A percentile compares a stretch with the other conserved stretches of the same genome.
Evolutionary conservation across 92 coral and sea anemone genomes (phyloP).

Genomic region (Parazoanthus darwini): DNA sequence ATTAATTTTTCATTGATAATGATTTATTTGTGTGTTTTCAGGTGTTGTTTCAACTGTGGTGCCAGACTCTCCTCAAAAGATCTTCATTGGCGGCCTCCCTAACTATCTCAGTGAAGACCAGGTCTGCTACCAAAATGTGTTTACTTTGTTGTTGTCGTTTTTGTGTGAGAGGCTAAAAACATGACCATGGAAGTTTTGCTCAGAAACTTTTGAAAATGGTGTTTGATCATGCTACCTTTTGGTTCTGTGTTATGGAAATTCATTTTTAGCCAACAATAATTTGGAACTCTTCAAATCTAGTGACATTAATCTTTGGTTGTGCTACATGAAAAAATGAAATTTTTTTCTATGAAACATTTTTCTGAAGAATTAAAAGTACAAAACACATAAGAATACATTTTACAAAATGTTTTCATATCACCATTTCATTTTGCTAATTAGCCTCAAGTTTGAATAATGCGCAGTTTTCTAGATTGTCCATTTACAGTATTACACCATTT

Average conservation of each 20-base stretch:
- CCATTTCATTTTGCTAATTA: no score
- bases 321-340: not conserved
- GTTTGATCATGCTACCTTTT: not conserved
- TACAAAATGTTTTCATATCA: not conserved
- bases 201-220: not conserved
- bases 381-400: not conserved
- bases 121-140: conserved; percentile 48
- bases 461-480: not conserved
- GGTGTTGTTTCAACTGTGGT: conserved; percentile 99
- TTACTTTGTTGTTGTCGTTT: not conserved
- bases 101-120: conserved; percentile 98
- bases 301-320: no score
- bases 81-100: conserved; percentile 97
- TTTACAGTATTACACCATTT: not conserved
- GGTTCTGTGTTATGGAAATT: not conserved
- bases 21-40: conserved; percentile 3
- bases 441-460: not conserved
- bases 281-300: no score
- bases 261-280: no score
- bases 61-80: conserved; percentile 98
- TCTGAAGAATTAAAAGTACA: not conserved
- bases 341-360: not conserved
- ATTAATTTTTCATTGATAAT: not conserved
- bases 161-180: not conserved
- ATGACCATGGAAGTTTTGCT: not conserved